Conservation (phyloP, 2,797 vertebrate species). For the Ambastaia sidthimunki region DNA sequence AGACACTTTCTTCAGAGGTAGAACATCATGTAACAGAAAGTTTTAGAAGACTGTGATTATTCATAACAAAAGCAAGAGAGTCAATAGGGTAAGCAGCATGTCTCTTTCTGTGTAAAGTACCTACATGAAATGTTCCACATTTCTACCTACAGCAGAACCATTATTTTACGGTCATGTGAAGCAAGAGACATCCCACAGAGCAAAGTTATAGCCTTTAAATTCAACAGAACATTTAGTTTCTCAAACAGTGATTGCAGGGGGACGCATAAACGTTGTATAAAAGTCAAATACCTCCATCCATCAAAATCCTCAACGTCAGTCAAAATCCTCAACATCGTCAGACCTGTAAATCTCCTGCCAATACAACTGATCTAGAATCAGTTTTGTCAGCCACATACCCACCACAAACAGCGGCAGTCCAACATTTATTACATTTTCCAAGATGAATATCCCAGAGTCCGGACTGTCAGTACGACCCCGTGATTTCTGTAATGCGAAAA, state of each 20-base stretch:
- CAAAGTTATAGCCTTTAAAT: background rate
- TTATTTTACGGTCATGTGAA: slow-evolving; percentile 40
- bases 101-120: background rate
- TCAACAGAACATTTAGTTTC: slow-evolving; percentile 19
- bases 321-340: slow-evolving; percentile 16
- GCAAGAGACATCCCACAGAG: background rate
- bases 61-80: background rate
- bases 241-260: slow-evolving; percentile 25
- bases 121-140: slow-evolving; percentile 34
- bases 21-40: slow-evolving; percentile 12
- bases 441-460: slow-evolving; percentile 1
- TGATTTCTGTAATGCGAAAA: slow-evolving; percentile 9
- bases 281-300: slow-evolving; percentile 28
- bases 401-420: slow-evolving; percentile 3
- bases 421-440: background rate
- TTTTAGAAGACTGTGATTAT: background rate
- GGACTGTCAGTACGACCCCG: background rate
- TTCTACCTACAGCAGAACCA: slow-evolving; percentile 73
- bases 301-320: slow-evolving; percentile 12
- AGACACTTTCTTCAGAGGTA: slow-evolving; percentile 60
- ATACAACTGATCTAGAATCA: slow-evolving; percentile 17
- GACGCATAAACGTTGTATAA: slow-evolving; percentile 8
- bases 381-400: slow-evolving; percentile 2
- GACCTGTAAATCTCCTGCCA: slow-evolving; percentile 16
- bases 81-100: background rate